A percentile compares a stretch with the other conserved stretches of the same genome.
Evolutionary conservation across 2,888 invertebrate genomes (phyloP).

Genomic region (Andrena praecox): DNA sequence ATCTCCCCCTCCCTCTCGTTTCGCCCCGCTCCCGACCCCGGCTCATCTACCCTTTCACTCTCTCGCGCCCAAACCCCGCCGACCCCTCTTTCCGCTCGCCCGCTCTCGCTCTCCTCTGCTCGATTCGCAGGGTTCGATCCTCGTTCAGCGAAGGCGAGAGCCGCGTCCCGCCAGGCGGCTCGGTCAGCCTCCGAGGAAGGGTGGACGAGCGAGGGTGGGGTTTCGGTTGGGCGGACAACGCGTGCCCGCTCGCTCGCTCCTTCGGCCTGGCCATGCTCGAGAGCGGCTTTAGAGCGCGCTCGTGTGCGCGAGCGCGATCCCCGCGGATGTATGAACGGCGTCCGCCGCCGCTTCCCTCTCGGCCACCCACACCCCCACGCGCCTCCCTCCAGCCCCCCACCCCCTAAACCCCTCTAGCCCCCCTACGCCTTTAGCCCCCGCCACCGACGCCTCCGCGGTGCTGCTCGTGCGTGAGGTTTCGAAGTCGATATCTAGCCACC

Average conservation of each 20-base stretch:
- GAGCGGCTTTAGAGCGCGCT: constrained; percentile 31
- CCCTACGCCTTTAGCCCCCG: constrained; percentile 13
- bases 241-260: constrained; percentile 13
- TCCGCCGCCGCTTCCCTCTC: constrained; percentile 33
- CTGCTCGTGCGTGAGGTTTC: constrained; percentile 70
- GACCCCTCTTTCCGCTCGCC: neutral
- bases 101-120: neutral
- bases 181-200: constrained; percentile 37
- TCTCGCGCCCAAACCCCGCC: neutral
- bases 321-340: constrained; percentile 54
- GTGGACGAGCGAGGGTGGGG: constrained; percentile 28
- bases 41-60: constrained; percentile 11
- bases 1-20: constrained; percentile 39
- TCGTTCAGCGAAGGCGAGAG: neutral
- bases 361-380: constrained; percentile 3
- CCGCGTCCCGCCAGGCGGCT: constrained; percentile 5
- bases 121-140: constrained; percentile 13
- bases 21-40: constrained; percentile 29
- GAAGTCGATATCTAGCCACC: constrained; percentile 70
- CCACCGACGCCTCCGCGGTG: constrained; percentile 28
- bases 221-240: constrained; percentile 62
- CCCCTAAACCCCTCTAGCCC: too few relatives aligned
- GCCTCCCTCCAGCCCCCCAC: too few relatives aligned
- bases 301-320: constrained; percentile 39
- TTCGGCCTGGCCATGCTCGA: constrained; percentile 24